phyloP scores from a whole-genome alignment of 2,888 invertebrate species.

The Phaedon cochleariae region DNA sequence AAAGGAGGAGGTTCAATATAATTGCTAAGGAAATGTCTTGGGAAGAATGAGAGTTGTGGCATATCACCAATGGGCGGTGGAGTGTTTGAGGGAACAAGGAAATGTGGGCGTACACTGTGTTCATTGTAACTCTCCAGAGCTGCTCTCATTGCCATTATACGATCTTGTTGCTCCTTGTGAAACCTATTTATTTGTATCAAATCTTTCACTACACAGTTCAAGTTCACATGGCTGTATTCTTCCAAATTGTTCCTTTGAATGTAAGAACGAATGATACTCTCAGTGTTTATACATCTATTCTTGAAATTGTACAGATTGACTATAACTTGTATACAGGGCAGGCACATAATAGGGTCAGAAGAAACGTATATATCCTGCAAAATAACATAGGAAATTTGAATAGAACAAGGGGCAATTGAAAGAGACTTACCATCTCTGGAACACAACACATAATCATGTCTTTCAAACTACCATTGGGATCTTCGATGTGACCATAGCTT shows the following conservation, averaged over 20 bases:
- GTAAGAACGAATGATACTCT: conserved; percentile 46
- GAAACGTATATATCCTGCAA: conserved; percentile 52
- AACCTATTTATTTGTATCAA: conserved; percentile 26
- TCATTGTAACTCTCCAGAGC: not conserved
- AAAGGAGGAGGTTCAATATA: not conserved
- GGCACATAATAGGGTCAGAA: conserved; percentile 48
- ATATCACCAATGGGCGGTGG: too few relatives aligned
- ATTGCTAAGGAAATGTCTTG: not conserved
- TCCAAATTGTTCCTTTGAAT: conserved; percentile 45
- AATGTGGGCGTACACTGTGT: not conserved
- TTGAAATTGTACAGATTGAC: conserved; percentile 52
- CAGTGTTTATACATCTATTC: conserved; percentile 48
- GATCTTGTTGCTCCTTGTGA: conserved; percentile 18
- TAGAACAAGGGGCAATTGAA: not conserved
- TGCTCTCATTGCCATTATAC: not conserved
- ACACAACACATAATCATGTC: conserved; percentile 52
- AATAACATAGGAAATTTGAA: conserved; percentile 1
- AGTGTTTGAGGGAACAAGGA: not conserved
- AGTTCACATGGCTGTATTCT: conserved; percentile 45
- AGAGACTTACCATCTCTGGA: conserved; percentile 50
- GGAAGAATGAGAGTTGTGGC: too few relatives aligned
- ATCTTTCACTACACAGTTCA: conserved; percentile 46
- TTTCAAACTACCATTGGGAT: conserved; percentile 44
- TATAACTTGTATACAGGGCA: conserved; percentile 45
- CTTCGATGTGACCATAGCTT: conserved; percentile 41